phyloP scores from a whole-genome alignment of 1,140 invertebrate species.

The Maconellicoccus hirsutus region DNA sequence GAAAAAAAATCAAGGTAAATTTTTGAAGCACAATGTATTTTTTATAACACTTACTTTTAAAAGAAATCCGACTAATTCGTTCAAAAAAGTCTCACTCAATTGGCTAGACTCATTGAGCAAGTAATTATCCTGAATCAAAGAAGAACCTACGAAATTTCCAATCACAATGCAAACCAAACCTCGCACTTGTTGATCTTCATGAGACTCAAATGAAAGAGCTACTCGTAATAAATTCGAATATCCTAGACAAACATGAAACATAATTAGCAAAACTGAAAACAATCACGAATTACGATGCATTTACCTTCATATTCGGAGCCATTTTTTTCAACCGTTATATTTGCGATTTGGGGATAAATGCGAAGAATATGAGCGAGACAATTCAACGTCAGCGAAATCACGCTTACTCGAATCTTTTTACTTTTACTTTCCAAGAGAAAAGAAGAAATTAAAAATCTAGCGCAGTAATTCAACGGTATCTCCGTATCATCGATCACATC shows the following conservation, averaged over 20 bases:
- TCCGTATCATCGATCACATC: conserved; percentile 46
- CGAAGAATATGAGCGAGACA: conserved; percentile 57
- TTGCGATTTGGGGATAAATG: conserved; percentile 56
- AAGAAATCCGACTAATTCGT: background rate
- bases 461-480: conserved; percentile 52
- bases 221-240: conserved; percentile 11
- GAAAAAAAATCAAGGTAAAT: too few relatives aligned
- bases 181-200: conserved; percentile 65
- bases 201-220: conserved; percentile 39
- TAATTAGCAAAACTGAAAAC: background rate
- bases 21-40: too few relatives aligned
- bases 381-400: conserved; percentile 66
- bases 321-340: conserved; percentile 46
- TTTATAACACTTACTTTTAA: background rate
- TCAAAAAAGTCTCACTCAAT: background rate
- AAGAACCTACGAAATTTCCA: conserved; percentile 51
- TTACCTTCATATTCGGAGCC: background rate
- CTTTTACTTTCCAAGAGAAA: conserved; percentile 53
- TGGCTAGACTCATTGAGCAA: background rate
- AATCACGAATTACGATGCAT: background rate
- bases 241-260: conserved; percentile 9
- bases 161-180: conserved; percentile 55
- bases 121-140: conserved; percentile 30
- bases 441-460: conserved; percentile 55
- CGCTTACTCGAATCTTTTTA: conserved; percentile 60